phyloP scores from a whole-genome alignment of 2,113 vertebrate species.

The Gymnorhina tibicen region DNA sequence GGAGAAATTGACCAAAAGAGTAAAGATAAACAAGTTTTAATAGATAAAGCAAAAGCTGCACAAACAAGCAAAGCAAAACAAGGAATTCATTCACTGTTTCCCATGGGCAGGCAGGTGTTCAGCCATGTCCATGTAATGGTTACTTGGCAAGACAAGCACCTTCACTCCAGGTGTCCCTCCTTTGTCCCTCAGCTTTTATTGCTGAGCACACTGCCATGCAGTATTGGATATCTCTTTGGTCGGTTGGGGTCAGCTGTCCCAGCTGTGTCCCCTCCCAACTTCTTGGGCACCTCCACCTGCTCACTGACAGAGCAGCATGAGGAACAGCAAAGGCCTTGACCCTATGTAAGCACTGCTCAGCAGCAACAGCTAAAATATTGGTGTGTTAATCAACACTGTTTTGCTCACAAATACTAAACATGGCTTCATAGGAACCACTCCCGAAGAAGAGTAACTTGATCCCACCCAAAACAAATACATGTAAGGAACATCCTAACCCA shows the following conservation, averaged over 20 bases:
- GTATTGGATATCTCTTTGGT: not conserved
- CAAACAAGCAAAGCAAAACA: not conserved
- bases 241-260: not conserved
- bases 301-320: not conserved
- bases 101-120: not conserved
- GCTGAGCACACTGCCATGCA: not conserved
- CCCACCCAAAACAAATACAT: not conserved
- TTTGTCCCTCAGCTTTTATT: not conserved
- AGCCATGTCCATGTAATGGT: not conserved
- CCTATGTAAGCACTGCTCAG: not conserved
- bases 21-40: not conserved
- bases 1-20: not conserved
- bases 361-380: not conserved
- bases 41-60: not conserved
- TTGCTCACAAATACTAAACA: not conserved
- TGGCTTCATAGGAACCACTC: not conserved
- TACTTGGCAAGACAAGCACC: not conserved
- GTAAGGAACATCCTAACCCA: not conserved
- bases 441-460: not conserved
- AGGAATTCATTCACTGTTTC: not conserved
- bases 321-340: not conserved
- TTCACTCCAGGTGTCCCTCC: not conserved
- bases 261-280: not conserved
- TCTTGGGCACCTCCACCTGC: not conserved
- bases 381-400: not conserved